Conservation (phyloP, 2,113 vertebrate genomes). For the Xiphophorus hellerii region DNA sequence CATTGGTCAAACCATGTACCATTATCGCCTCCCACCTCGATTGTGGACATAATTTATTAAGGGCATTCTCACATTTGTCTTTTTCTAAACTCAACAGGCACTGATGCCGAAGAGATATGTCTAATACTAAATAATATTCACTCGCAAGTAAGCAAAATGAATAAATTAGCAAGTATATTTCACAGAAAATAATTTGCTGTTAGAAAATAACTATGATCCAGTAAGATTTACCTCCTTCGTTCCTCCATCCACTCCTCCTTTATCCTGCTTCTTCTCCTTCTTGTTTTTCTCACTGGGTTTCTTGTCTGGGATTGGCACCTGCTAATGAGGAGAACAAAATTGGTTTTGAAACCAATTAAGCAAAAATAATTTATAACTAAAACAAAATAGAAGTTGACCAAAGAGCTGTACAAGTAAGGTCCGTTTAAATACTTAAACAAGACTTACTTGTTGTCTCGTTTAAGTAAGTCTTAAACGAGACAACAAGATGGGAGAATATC, state of each 20-base stretch:
- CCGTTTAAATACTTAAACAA: too few relatives aligned
- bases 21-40: neutral
- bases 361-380: too few relatives aligned
- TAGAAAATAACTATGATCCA: neutral
- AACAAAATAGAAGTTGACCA: too few relatives aligned
- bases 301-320: conserved; percentile 24
- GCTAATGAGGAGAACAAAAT: neutral
- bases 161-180: neutral
- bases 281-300: conserved; percentile 59
- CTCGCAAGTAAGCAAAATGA: neutral
- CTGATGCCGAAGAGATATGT: neutral
- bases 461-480: too few relatives aligned
- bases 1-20: neutral
- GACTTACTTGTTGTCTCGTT: too few relatives aligned
- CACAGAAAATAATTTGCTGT: neutral
- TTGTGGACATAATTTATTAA: neutral
- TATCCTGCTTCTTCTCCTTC: conserved; percentile 72
- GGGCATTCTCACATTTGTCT: neutral
- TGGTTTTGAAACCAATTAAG: too few relatives aligned
- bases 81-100: neutral
- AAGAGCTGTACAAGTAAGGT: too few relatives aligned
- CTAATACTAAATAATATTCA: neutral
- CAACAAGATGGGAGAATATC: too few relatives aligned
- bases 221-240: conserved; percentile 72
- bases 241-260: conserved; percentile 29